phyloP scores from a whole-genome alignment of 2,797 vertebrate species.

The Enteromius unitaeniatus region DNA sequence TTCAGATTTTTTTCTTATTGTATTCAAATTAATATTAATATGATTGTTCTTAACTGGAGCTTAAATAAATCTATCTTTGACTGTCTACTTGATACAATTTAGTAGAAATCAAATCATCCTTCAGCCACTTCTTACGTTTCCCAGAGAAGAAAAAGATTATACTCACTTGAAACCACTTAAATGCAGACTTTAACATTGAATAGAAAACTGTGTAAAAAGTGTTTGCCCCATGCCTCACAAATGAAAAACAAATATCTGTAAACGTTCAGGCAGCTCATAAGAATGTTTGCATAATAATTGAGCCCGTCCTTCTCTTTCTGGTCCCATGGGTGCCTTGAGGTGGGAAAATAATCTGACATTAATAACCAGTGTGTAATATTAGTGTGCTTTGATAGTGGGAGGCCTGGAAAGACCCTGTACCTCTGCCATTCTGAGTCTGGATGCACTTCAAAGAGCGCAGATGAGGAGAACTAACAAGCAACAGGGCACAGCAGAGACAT shows the following conservation, averaged over 20 bases:
- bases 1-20: neutral
- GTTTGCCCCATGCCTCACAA: conserved; percentile 11
- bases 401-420: conserved; percentile 72
- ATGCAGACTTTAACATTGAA: neutral
- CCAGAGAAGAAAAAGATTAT: neutral
- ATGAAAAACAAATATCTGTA: conserved; percentile 49
- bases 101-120: neutral
- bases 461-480: conserved; percentile 33
- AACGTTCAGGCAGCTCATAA: conserved; percentile 36
- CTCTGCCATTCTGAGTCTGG: conserved; percentile 73
- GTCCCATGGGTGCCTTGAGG: conserved; percentile 31
- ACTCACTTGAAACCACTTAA: neutral
- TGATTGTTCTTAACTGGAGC: neutral
- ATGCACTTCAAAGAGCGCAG: conserved; percentile 73
- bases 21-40: neutral
- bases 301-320: neutral
- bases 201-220: conserved; percentile 13
- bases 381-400: conserved; percentile 75
- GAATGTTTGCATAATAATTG: conserved; percentile 40
- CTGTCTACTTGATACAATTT: neutral
- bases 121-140: neutral
- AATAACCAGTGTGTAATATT: conserved; percentile 70
- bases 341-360: conserved; percentile 44
- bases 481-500: conserved; percentile 11
- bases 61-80: neutral